Evolutionary conservation across 2,888 invertebrate species (phyloP), one percentile per base, ranked within the genome.

Genomic region (Mythimna loreyi): DNA sequence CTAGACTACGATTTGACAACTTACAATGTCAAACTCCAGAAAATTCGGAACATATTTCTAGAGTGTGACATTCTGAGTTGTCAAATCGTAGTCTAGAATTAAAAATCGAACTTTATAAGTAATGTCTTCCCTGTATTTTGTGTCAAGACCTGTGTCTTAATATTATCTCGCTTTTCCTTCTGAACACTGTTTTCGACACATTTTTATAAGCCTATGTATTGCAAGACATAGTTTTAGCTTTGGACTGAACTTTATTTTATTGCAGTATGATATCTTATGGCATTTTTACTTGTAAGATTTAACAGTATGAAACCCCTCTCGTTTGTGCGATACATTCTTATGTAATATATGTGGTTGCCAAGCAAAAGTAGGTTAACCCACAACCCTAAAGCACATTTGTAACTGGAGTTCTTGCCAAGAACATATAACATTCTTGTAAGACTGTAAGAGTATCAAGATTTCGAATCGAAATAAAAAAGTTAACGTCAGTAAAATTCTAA

Each of bases 231-330:
- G 72, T 82, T 75, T 76, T 79, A 81, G 63, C 75, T 73, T 72
- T 70, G 81, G 83, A 83, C 83, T 83, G 83, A 83, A 81, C 70
- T 50, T 78, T 80, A 80, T 80, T 79, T 75, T 73, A 80, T 73
- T 65, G 66, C 79, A 81, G 58, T 72, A 60, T 76, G 74, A 73
- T 78, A 79, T 81, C 72, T 70, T 76, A 76, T 78, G 83, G 83
- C 81, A 83, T 83, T 83, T 81, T 74, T 75, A 76, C 55, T 56
- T 79, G 40, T 81, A 82, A 72, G 72, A 62, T 30, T 81, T 73
- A 75, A 71, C 63, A 65, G 50, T 78, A 79, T 79, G 53, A 50
- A 66, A 69, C 53, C 62, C 65, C 53, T 75, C 60, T 80, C 25
- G 56, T 58, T 73, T 62, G 65, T 67, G 64, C 61, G 67, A 53